Percentiles rank a stretch among this genome's conserved stretches.
phyloP scores from a whole-genome alignment of 2,888 invertebrate species.

The Ennomos fuscantarius region DNA sequence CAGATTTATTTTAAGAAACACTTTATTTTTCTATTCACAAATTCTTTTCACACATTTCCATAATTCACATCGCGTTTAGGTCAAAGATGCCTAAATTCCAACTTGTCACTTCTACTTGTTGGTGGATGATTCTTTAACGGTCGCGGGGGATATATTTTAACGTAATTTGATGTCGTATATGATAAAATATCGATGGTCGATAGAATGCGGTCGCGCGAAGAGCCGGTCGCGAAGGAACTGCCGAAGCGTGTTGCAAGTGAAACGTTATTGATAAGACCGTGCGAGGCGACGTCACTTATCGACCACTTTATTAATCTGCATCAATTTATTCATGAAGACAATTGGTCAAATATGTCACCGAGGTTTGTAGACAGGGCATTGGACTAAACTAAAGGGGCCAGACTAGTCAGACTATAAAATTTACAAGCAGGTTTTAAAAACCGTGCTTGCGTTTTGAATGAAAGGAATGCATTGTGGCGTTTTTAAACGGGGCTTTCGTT shows the following conservation, averaged over 20 bases:
- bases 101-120: constrained; percentile 39
- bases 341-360: constrained; percentile 55
- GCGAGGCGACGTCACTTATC: constrained; percentile 68
- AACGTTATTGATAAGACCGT: constrained; percentile 75
- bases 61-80: constrained; percentile 41
- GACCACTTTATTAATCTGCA: constrained; percentile 78
- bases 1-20: constrained; percentile 54
- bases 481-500: constrained; percentile 36
- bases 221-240: constrained; percentile 67
- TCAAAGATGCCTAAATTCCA: constrained; percentile 28
- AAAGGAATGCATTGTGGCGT: constrained; percentile 36
- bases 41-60: constrained; percentile 45
- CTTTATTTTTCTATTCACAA: constrained; percentile 41
- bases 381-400: constrained; percentile 12
- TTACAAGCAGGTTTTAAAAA: constrained; percentile 14
- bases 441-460: constrained; percentile 26
- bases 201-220: constrained; percentile 58
- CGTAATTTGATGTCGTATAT: constrained; percentile 38
- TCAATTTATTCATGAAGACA: constrained; percentile 79
- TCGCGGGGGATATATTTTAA: constrained; percentile 33
- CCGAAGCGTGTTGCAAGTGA: constrained; percentile 63
- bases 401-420: constrained; percentile 4
- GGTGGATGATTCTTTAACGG: constrained; percentile 35
- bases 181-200: constrained; percentile 41
- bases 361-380: constrained; percentile 25